These are phyloP conservation scores for Muscicapa striata DNA, from an alignment of 2,797 vertebrate species.

Conservation along the genomic window DNA sequence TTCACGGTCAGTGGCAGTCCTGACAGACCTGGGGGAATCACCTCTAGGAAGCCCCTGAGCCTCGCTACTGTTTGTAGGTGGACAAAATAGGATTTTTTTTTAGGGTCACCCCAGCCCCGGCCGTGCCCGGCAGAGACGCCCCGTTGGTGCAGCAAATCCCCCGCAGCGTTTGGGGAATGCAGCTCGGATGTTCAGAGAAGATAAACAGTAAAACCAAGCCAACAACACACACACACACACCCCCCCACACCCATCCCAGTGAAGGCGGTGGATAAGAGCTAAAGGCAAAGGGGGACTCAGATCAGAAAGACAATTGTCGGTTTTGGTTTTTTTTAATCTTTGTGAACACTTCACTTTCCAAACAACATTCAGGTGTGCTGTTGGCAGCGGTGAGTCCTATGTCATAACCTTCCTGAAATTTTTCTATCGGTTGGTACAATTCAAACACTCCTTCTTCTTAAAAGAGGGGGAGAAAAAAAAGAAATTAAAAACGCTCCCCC, in stretches of 20 bases:
- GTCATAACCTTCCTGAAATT: background rate
- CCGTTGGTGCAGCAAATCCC: rapidly evolving
- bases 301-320: background rate
- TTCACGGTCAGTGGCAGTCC: background rate
- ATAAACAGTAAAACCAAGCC: background rate
- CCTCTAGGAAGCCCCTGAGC: background rate
- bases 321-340: background rate
- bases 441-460: background rate
- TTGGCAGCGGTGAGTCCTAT: rapidly evolving
- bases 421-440: rapidly evolving
- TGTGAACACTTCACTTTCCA: background rate
- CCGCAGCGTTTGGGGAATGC: rapidly evolving
- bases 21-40: no score
- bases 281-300: background rate
- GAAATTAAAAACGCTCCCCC: rapidly evolving
- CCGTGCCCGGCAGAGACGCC: no score
- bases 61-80: background rate
- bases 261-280: background rate
- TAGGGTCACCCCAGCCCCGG: rapidly evolving
- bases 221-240: no score
- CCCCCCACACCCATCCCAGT: rapidly evolving
- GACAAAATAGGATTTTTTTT: background rate
- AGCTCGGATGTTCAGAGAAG: background rate
- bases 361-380: background rate
- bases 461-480: background rate